A percentile compares a stretch with the other conserved stretches of the same genome.
Conservation (phyloP, 2,888 invertebrate species). For the Limnephilus auricula region DNA sequence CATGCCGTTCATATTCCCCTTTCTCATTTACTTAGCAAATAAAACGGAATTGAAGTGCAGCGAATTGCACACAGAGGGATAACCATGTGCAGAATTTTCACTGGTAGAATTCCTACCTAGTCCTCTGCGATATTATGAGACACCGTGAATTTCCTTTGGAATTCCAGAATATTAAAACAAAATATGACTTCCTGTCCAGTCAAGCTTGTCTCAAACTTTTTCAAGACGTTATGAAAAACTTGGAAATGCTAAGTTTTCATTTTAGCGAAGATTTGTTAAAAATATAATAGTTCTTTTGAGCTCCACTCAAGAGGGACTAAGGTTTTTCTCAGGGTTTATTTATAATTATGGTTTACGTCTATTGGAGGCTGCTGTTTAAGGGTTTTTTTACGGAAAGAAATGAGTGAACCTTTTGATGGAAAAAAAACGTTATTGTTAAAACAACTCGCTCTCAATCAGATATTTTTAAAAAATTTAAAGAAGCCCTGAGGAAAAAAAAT, state of each 20-base stretch:
- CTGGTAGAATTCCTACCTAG: background rate
- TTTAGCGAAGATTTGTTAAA: too few relatives aligned
- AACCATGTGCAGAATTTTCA: background rate
- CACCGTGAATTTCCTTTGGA: background rate
- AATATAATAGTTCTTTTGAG: too few relatives aligned
- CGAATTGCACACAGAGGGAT: conserved; percentile 3
- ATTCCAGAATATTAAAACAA: background rate
- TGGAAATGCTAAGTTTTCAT: too few relatives aligned
- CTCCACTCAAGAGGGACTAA: too few relatives aligned
- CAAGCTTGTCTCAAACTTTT: background rate
- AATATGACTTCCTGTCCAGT: background rate
- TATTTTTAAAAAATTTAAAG: too few relatives aligned
- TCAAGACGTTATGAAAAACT: background rate
- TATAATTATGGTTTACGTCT: background rate
- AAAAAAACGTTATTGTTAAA: background rate
- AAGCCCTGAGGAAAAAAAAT: too few relatives aligned
- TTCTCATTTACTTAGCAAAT: conserved; percentile 41
- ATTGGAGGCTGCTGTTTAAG: too few relatives aligned
- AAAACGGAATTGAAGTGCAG: conserved; percentile 35
- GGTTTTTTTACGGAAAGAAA: background rate
- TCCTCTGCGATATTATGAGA: background rate
- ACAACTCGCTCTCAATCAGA: too few relatives aligned
- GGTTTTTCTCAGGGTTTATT: background rate
- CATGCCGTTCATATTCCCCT: conserved; percentile 6
- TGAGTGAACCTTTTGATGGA: background rate